A percentile compares a stretch with the other conserved stretches of the same genome.
These are phyloP conservation scores for Fopius arisanus DNA, from an alignment of 1,140 invertebrate genomes.

Conservation along the genomic window DNA sequence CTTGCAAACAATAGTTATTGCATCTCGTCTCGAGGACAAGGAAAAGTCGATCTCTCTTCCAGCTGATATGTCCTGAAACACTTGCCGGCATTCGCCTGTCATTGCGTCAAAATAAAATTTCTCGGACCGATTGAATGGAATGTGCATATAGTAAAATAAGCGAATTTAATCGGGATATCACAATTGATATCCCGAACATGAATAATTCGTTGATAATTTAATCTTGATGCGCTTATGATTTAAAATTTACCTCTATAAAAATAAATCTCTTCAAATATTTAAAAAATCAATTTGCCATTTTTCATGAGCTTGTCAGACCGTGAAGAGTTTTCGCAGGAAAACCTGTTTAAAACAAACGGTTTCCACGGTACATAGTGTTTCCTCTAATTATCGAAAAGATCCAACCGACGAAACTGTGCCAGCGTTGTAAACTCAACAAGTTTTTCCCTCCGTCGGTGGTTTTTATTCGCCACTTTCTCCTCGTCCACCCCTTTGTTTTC, in stretches of 20 bases:
- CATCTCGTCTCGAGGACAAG: not conserved
- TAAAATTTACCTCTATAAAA: too few species aligned
- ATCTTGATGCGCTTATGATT: too few species aligned
- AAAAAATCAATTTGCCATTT: too few species aligned
- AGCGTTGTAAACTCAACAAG: conserved; percentile 17
- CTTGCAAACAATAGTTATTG: conserved; percentile 7
- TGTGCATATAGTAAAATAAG: too few species aligned
- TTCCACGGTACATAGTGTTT: not conserved
- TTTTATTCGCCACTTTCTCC: conserved; percentile 12
- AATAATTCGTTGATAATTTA: too few species aligned
- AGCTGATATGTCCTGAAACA: not conserved
- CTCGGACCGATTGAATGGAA: not conserved
- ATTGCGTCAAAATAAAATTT: not conserved
- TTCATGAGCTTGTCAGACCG: too few species aligned
- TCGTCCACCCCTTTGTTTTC: not conserved
- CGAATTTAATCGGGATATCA: too few species aligned
- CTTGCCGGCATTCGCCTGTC: not conserved
- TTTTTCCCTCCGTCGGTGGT: conserved; percentile 10
- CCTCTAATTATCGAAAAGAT: not conserved
- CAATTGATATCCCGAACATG: too few species aligned
- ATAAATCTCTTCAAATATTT: too few species aligned
- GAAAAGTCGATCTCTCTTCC: not conserved
- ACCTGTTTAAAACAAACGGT: too few species aligned
- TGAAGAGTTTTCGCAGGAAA: too few species aligned
- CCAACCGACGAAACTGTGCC: not conserved